These are phyloP conservation scores for Norana najaformis DNA, from an alignment of 2,888 invertebrate species.

Conservation along the genomic window DNA sequence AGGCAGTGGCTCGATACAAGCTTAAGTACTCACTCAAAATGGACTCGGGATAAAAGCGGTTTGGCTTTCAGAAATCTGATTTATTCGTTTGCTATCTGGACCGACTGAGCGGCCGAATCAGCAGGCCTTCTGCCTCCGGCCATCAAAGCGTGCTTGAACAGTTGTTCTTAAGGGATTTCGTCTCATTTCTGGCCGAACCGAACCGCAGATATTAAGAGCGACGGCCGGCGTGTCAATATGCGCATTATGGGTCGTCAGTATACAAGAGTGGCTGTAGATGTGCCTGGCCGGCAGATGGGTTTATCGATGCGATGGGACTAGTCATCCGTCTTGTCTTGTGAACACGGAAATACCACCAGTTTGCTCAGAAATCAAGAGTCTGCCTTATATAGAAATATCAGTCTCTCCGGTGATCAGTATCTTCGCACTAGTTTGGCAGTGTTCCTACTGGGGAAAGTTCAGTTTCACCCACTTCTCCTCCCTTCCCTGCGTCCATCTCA, in stretches of 20 bases:
- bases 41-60: not conserved
- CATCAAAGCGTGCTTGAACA: slow-evolving; percentile 13
- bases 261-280: too few species aligned
- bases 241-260: not conserved
- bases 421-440: too few species aligned
- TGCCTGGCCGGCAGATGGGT: not conserved
- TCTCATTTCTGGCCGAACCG: not conserved
- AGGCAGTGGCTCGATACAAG: not conserved
- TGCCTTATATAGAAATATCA: too few species aligned
- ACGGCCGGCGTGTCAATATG: not conserved
- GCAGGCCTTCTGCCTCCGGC: not conserved
- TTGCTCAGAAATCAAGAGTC: slow-evolving; percentile 13
- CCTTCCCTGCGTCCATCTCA: too few species aligned
- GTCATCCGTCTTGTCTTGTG: not conserved
- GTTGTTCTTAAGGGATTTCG: slow-evolving; percentile 13
- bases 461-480: too few species aligned
- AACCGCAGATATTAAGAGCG: not conserved
- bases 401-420: too few species aligned
- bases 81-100: slow-evolving; percentile 13
- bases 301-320: not conserved
- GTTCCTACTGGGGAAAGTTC: too few species aligned
- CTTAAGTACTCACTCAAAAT: slow-evolving; percentile 13
- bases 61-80: slow-evolving; percentile 5
- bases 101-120: not conserved
- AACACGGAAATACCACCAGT: not conserved